These are phyloP conservation scores for Parazoanthus atlanticus DNA, from an alignment of 92 coral and sea anemone species.

Conservation along the genomic window DNA sequence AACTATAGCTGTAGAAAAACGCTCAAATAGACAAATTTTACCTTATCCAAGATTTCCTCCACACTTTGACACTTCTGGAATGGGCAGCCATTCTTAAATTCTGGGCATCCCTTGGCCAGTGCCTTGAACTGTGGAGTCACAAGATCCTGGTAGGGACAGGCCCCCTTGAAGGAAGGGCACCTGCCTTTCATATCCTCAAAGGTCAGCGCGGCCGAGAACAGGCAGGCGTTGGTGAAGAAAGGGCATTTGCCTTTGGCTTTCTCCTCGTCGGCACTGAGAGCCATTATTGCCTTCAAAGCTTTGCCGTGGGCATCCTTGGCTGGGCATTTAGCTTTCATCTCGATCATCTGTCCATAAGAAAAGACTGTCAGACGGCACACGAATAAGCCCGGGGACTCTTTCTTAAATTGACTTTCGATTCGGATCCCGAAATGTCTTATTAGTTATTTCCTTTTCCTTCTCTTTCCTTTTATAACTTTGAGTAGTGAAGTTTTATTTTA, in stretches of 20 bases:
- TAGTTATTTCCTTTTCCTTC: too few species aligned
- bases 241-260: background rate
- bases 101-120: slow-evolving; percentile 23
- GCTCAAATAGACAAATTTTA: background rate
- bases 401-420: too few species aligned
- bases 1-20: too few species aligned
- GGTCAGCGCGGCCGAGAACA: slow-evolving; percentile 12
- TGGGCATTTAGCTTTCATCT: slow-evolving; percentile 25
- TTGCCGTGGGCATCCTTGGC: slow-evolving; percentile 6
- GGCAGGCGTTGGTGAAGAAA: slow-evolving; percentile 10
- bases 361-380: background rate
- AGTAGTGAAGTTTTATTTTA: background rate
- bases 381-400: background rate
- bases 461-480: too few species aligned
- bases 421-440: too few species aligned
- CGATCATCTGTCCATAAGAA: background rate
- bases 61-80: slow-evolving; percentile 24
- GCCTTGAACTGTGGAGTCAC: slow-evolving; percentile 22
- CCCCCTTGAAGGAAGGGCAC: background rate
- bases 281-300: background rate
- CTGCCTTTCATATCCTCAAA: slow-evolving; percentile 1
- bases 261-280: background rate
- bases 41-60: slow-evolving; percentile 16
- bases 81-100: slow-evolving; percentile 3
- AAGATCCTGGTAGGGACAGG: slow-evolving; percentile 16